A percentile compares a stretch with the other conserved stretches of the same genome.
These are phyloP conservation scores for Perca flavescens DNA, from an alignment of 2,113 vertebrate species.

Conservation along the genomic window DNA sequence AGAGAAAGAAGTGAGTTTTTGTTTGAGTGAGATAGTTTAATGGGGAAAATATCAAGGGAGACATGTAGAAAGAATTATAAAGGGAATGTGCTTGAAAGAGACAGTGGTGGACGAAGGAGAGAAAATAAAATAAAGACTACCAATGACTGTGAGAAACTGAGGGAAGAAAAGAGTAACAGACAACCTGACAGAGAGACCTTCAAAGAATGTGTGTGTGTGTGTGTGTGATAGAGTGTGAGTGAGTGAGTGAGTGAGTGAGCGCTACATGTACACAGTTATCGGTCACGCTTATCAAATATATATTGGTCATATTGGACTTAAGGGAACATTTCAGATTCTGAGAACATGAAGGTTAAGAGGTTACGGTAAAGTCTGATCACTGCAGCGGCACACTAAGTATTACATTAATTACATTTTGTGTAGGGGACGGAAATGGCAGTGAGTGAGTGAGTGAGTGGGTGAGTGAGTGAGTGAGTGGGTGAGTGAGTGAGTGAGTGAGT, in stretches of 20 bases:
- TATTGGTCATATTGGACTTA: too few species aligned
- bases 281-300: too few species aligned
- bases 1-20: constrained; percentile 38
- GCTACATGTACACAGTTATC: too few species aligned
- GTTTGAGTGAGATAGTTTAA: constrained; percentile 40
- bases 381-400: too few species aligned
- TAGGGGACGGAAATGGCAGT: background rate
- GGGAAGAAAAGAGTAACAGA: constrained; percentile 42
- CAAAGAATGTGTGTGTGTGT: constrained; percentile 9
- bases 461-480: background rate
- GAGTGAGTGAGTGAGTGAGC: background rate
- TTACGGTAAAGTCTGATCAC: too few species aligned
- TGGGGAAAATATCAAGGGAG: constrained; percentile 54
- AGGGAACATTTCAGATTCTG: too few species aligned
- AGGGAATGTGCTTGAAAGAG: constrained; percentile 43
- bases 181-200: constrained; percentile 46
- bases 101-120: constrained; percentile 43
- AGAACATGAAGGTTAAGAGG: too few species aligned
- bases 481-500: constrained; percentile 4
- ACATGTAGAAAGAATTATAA: constrained; percentile 61
- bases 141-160: constrained; percentile 27
- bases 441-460: constrained; percentile 10
- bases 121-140: constrained; percentile 44
- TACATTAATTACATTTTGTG: too few species aligned
- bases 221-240: constrained; percentile 7